Evolutionary conservation across 1,140 invertebrate species (phyloP), one percentile per base, ranked within the genome.

Genomic region (Drosophila novamexicana): DNA sequence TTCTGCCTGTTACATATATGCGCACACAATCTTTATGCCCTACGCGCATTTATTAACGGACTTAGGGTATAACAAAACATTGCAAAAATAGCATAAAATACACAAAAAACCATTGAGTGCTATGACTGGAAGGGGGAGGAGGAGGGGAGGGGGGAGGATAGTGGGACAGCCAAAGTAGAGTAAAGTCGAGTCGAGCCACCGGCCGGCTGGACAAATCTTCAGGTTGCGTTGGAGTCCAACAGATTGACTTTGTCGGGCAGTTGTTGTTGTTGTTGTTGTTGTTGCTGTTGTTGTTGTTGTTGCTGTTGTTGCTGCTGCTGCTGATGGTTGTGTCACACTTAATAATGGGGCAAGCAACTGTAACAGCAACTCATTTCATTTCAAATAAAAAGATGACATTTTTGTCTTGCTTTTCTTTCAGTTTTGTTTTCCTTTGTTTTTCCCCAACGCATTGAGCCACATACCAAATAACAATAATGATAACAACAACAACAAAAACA

Each of bases 51-150:
- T 29, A 0, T 5, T 18, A 18, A 18, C 18, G 18, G 18, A 18
- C 18, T 4, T 29, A 29, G 22, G 22, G 22, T 29, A 29, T 29
- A 29, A 29, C 22, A 86, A 85, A 85, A 73, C 75, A 81, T 85
- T 82, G 79, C 82, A 85, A 67, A 85, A 82, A 79, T 32, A 67
- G 32, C 53, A 67, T 37, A 67, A 67, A 78, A 70, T 37, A 73
- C 49, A 56, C 10, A 52, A 70, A 29, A 70, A 73, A 2, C 22
- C 22, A 29, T 29, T 29, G 22, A 29, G 22, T 29, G 22, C 22
- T 22, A 22, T 3, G 22, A 22, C 22, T 5, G 22, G 22, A 3
- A 29, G 22, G 22, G 4, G 5, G 22, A 5, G 22, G 22, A 4
- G 3, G 22, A 1, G 22, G 22, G 22, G 22, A 2, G 22, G 22